phyloP scores from a whole-genome alignment of 1,140 invertebrate genomes.

The Cotesia typhae region DNA sequence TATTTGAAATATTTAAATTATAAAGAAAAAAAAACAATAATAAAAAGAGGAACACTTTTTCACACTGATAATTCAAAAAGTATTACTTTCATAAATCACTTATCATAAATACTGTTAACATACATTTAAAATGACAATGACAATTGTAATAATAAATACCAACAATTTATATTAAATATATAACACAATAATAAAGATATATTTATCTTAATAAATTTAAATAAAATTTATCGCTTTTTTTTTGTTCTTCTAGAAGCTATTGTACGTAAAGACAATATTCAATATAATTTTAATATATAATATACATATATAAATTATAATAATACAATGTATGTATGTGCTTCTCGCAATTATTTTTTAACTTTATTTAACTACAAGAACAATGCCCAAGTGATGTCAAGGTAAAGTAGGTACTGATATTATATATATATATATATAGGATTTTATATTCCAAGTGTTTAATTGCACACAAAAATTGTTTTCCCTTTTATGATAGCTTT shows the following conservation, averaged over 20 bases:
- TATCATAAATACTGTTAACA: conserved; percentile 23
- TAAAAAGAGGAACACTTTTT: background rate
- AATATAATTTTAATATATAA: background rate
- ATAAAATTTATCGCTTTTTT: too few relatives aligned
- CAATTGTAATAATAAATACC: conserved; percentile 16
- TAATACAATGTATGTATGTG: background rate
- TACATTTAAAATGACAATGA: background rate
- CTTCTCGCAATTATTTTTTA: background rate
- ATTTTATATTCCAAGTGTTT: background rate
- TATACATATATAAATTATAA: background rate
- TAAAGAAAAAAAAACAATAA: too few relatives aligned
- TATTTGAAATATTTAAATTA: too few relatives aligned
- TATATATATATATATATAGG: background rate
- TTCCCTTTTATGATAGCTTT: too few relatives aligned
- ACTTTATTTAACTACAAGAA: conserved; percentile 1
- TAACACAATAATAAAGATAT: conserved; percentile 10
- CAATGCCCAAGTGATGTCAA: conserved; percentile 18
- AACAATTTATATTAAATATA: background rate
- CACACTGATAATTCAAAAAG: conserved; percentile 7
- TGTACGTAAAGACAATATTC: too few relatives aligned
- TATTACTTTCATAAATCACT: conserved; percentile 10
- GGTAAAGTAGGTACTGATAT: conserved; percentile 8
- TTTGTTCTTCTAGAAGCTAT: too few relatives aligned
- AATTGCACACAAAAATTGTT: too few relatives aligned
- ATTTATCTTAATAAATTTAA: too few relatives aligned